Evolutionary conservation across 2,113 vertebrate species (phyloP).

Genomic region (Octodon degus): DNA sequence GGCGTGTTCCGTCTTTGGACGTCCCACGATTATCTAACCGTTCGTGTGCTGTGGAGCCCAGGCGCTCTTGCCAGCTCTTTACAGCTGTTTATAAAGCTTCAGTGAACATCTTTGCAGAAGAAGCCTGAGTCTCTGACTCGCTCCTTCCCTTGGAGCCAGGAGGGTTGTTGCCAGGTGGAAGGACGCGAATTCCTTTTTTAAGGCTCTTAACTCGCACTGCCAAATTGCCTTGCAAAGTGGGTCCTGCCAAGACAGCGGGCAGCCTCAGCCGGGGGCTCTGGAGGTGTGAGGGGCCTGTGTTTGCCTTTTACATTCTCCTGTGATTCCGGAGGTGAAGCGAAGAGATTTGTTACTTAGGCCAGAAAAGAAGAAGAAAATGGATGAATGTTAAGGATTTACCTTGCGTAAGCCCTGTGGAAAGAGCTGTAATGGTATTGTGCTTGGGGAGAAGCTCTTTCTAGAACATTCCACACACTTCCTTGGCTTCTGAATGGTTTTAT

Average conservation of each 20-base stretch:
- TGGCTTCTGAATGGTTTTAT: slow-evolving; percentile 11
- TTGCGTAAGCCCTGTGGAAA: neutral
- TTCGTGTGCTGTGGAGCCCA: neutral
- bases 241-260: neutral
- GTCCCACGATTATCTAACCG: neutral
- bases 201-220: neutral
- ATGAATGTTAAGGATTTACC: neutral
- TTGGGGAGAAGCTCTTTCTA: slow-evolving; percentile 31
- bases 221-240: neutral
- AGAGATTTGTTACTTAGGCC: neutral
- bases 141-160: neutral
- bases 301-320: neutral
- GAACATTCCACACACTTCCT: neutral
- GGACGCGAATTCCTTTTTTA: neutral
- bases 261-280: neutral
- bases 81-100: neutral
- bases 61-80: neutral
- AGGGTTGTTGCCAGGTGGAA: neutral
- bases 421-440: neutral
- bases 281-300: neutral
- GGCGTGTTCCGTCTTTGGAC: neutral
- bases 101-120: slow-evolving; percentile 33
- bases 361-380: neutral
- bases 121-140: slow-evolving; percentile 8
- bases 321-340: neutral